These are phyloP conservation scores for Galaxea fascicularis DNA, from an alignment of 92 coral and sea anemone genomes.

Conservation along the genomic window DNA sequence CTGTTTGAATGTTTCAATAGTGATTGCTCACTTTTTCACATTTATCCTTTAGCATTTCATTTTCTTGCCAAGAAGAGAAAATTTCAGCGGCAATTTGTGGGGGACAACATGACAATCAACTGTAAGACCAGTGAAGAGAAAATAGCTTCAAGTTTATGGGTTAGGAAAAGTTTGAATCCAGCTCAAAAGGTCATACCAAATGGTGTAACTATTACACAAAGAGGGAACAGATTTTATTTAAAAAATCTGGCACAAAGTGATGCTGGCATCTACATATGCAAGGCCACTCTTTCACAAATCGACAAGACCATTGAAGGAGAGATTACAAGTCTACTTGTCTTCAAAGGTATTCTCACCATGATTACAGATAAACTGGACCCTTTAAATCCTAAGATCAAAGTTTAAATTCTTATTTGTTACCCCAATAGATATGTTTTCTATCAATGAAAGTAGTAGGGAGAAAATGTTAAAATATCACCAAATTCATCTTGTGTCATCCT, in stretches of 20 bases:
- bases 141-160: conserved; percentile 63
- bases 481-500: too few relatives aligned
- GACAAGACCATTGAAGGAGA: conserved; percentile 57
- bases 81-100: conserved; percentile 52
- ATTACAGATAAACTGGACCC: too few relatives aligned
- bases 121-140: conserved; percentile 62
- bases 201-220: conserved; percentile 43
- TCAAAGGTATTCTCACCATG: conserved; percentile 50
- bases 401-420: too few relatives aligned
- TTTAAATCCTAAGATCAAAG: too few relatives aligned
- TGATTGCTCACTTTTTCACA: neutral
- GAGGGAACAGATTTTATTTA: conserved; percentile 45
- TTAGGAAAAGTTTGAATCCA: conserved; percentile 26
- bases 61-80: conserved; percentile 50
- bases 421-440: too few relatives aligned
- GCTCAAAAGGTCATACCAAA: conserved; percentile 54
- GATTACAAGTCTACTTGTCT: conserved; percentile 60
- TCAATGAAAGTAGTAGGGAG: too few relatives aligned
- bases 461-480: too few relatives aligned
- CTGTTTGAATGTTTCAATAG: too few relatives aligned
- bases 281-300: conserved; percentile 42
- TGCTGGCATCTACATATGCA: conserved; percentile 74
- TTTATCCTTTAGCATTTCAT: conserved; percentile 55
- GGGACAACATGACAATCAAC: conserved; percentile 54
- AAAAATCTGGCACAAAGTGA: conserved; percentile 48